Base-by-base conservation (phyloP, 2,888 invertebrate species). In the Polydrusus tereticollis region DNA sequence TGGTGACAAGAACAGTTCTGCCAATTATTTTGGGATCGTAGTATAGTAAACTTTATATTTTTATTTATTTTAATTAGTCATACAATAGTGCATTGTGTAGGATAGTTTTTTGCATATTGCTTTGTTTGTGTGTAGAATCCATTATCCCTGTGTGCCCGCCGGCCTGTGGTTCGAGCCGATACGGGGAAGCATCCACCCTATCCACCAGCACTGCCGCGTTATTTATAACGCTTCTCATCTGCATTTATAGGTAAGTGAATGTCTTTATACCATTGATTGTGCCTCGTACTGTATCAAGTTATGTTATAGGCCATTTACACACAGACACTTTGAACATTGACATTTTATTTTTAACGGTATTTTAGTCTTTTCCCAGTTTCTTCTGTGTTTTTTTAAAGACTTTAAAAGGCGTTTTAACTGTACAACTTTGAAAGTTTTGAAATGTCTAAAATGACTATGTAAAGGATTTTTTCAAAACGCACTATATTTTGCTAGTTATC, bases 61-160 rank as follows among this genome's bases (percentile, higher is more conserved):
- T 41, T 14, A 2, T 43, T 43, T 18, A 43, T 45, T 45, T 45
- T 10, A 45, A 20, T 45, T 45, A 16, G 2, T 43, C 1, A 16
- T 43, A n/a, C 2, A 6, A 10, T 58, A 58, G 23, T 70, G 69
- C 64, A 72, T 65, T 26, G 26, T 58, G 59, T 67, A 60, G 67
- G 14, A 58, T 70, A 65, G 68, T 45, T 26, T 64, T 71, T 68
- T 71, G 64, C 64, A 66, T 72, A 20, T 50, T 63, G 62, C 71
- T 69, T 78, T 77, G 76, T 78, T 82, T 84, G 82, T 79, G 83
- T 88, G 85, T 91, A 94, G 94, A 97, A 89, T 93, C 95, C 63
- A 92, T 95, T 81, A 94, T 95, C 79, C 96, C 96, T 78, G 94
- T 96, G 80, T 97, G 97, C 83, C 97, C 96, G 79, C 97, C 96